A percentile compares a stretch with the other conserved stretches of the same genome.
Conservation (phyloP, 1,140 invertebrate genomes). For the Physella acuta region DNA sequence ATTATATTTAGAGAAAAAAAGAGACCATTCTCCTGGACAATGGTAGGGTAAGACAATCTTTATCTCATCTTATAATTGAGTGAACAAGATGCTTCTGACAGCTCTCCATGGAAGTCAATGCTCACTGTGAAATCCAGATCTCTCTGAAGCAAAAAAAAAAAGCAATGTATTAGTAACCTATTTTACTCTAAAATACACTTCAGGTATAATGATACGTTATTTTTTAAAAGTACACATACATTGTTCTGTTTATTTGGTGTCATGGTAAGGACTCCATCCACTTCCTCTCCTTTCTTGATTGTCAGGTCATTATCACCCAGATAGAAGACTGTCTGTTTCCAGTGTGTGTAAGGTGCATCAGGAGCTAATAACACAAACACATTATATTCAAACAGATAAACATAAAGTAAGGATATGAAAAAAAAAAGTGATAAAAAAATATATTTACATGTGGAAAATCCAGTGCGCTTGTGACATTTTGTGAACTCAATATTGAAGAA, state of each 20-base stretch:
- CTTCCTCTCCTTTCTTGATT: slow-evolving; percentile 90
- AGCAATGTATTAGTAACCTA: too few relatives aligned
- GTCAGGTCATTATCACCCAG: slow-evolving; percentile 94
- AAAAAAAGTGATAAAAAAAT: background rate
- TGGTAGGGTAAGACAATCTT: slow-evolving; percentile 40
- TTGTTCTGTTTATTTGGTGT: slow-evolving; percentile 94
- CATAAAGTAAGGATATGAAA: background rate
- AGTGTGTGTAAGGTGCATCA: slow-evolving; percentile 95
- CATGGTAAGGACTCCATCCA: slow-evolving; percentile 88
- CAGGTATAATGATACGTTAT: background rate
- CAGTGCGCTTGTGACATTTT: slow-evolving; percentile 96
- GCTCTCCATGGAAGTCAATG: slow-evolving; percentile 92
- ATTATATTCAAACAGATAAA: background rate
- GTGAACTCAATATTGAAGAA: slow-evolving; percentile 99
- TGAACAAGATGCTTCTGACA: slow-evolving; percentile 83
- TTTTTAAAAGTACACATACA: slow-evolving; percentile 47
- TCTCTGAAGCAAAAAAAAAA: slow-evolving; percentile 63
- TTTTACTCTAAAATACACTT: background rate
- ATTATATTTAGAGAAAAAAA: background rate
- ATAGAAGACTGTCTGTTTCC: slow-evolving; percentile 99
- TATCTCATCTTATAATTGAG: slow-evolving; percentile 97
- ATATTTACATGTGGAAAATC: slow-evolving; percentile 85
- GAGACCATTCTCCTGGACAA: background rate
- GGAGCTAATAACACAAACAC: slow-evolving; percentile 67
- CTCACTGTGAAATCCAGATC: slow-evolving; percentile 95